phyloP scores from a whole-genome alignment of 2,888 invertebrate genomes.

The Polyommatus iphigenia region DNA sequence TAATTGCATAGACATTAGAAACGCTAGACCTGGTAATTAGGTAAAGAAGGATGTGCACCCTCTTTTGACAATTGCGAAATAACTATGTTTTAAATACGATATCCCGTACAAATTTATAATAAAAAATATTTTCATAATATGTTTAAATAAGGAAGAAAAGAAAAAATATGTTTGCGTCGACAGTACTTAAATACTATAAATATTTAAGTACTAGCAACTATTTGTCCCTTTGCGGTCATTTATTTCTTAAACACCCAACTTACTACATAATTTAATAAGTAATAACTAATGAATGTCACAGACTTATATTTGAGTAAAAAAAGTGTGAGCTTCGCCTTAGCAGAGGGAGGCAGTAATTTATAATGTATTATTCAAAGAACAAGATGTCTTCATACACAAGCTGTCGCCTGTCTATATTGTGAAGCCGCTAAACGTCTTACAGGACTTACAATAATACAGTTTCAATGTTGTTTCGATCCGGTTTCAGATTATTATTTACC shows the following conservation, averaged over 20 bases:
- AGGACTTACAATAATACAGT: background rate
- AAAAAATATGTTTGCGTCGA: no score
- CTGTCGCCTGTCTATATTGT: background rate
- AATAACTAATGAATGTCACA: background rate
- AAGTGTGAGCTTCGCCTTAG: background rate
- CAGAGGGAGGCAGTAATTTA: background rate
- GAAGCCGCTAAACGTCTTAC: background rate
- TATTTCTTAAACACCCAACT: background rate
- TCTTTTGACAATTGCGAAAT: no score
- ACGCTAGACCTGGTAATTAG: conserved; percentile 17
- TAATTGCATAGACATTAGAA: conserved; percentile 12
- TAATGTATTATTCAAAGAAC: conserved; percentile 14
- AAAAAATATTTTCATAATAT: no score
- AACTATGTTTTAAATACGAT: no score
- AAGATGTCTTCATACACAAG: background rate
- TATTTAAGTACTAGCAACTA: background rate
- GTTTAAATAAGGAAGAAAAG: no score
- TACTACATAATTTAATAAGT: background rate
- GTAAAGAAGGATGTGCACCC: background rate
- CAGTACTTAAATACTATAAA: no score
- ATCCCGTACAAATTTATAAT: no score
- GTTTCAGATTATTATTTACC: no score
- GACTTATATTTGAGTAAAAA: background rate
- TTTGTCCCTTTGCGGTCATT: no score
- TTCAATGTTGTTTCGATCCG: no score